Evolutionary conservation across 1,140 invertebrate species (phyloP).

Genomic region (Trissolcus basalis): DNA sequence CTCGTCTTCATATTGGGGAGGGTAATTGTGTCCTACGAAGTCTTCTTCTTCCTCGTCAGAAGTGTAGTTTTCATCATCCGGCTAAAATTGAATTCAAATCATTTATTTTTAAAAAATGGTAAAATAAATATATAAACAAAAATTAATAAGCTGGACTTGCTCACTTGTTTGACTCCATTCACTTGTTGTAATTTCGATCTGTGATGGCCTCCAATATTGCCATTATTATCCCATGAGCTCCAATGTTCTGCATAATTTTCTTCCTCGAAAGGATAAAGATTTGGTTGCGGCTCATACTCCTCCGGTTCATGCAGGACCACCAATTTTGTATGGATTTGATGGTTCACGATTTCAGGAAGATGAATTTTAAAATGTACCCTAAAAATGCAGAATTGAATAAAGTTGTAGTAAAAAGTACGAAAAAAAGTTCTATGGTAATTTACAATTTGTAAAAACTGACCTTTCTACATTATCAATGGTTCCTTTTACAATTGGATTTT

Average conservation of each 20-base stretch:
- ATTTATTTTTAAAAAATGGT: neutral
- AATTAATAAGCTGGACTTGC: too few species aligned
- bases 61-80: slow-evolving; percentile 26
- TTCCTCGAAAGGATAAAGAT: slow-evolving; percentile 65
- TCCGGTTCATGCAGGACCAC: slow-evolving; percentile 38
- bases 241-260: slow-evolving; percentile 74
- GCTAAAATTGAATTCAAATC: neutral
- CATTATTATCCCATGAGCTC: slow-evolving; percentile 67
- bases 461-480: slow-evolving; percentile 26
- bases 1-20: slow-evolving; percentile 67
- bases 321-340: slow-evolving; percentile 51
- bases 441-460: slow-evolving; percentile 11
- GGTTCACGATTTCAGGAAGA: slow-evolving; percentile 44
- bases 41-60: slow-evolving; percentile 36
- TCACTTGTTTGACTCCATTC: slow-evolving; percentile 28
- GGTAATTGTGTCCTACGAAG: slow-evolving; percentile 60
- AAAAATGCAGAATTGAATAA: neutral
- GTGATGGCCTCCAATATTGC: slow-evolving; percentile 58
- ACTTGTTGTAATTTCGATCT: slow-evolving; percentile 37
- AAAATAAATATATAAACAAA: too few species aligned
- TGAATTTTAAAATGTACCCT: slow-evolving; percentile 48
- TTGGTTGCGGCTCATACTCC: slow-evolving; percentile 8
- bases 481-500: slow-evolving; percentile 7
- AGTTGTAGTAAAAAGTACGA: too few species aligned
- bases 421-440: neutral